Conservation (phyloP, 2,888 invertebrate species). For the Cryptocephalus primarius region DNA sequence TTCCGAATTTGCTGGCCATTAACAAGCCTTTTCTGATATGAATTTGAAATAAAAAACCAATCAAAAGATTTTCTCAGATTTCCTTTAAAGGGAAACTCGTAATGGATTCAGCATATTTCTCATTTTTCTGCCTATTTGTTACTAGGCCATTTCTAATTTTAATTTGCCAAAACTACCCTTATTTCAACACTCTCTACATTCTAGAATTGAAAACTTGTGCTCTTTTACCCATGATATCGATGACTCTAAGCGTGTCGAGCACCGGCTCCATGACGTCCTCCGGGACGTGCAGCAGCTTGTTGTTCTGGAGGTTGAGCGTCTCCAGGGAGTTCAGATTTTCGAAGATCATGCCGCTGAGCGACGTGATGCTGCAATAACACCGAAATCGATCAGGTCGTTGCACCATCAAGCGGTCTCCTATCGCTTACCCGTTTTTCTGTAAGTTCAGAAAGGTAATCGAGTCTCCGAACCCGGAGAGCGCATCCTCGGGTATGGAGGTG, state of each 20-base stretch:
- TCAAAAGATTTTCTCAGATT: too few species aligned
- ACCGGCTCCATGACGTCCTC: constrained; percentile 85
- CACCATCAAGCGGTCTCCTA: neutral
- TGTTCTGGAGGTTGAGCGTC: constrained; percentile 78
- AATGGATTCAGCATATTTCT: too few species aligned
- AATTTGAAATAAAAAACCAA: too few species aligned
- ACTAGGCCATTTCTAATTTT: too few species aligned
- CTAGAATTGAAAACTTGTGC: too few species aligned
- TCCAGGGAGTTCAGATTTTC: constrained; percentile 84
- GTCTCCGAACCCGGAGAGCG: constrained; percentile 80
- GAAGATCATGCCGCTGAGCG: constrained; percentile 72
- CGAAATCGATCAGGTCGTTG: neutral
- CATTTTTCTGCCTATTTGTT: too few species aligned
- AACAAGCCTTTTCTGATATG: too few species aligned
- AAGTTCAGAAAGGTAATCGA: constrained; percentile 87
- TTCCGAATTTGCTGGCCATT: too few species aligned
- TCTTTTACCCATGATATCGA: constrained; percentile 77
- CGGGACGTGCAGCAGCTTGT: constrained; percentile 70
- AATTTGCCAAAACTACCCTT: too few species aligned
- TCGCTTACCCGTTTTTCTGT: constrained; percentile 79
- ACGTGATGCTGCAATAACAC: constrained; percentile 56
- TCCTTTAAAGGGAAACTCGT: too few species aligned
- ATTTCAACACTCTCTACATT: too few species aligned
- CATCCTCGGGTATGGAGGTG: constrained; percentile 69
- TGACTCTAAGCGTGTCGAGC: constrained; percentile 72